phyloP scores from a whole-genome alignment of 2,888 invertebrate species.

The Belgica antarctica region DNA sequence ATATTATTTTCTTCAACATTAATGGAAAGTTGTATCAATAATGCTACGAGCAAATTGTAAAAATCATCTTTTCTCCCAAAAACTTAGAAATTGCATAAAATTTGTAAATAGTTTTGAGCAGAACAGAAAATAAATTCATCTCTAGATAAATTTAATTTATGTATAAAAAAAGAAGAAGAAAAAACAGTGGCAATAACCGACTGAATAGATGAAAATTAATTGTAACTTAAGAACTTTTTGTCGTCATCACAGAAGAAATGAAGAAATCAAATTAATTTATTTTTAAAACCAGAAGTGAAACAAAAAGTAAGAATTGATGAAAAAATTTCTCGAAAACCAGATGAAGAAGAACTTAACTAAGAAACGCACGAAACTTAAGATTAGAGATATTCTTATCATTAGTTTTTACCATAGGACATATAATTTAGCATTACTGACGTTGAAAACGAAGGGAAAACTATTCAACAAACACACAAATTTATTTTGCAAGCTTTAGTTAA shows the following conservation, averaged over 20 bases:
- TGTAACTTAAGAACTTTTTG: constrained; percentile 36
- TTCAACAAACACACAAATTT: constrained; percentile 5
- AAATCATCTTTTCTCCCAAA: no score
- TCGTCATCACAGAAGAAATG: constrained; percentile 8
- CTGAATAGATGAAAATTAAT: constrained; percentile 44
- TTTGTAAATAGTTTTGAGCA: constrained; percentile 21
- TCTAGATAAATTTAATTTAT: constrained; percentile 44
- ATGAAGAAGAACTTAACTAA: constrained; percentile 25
- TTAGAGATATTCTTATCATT: constrained; percentile 26
- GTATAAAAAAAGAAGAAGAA: constrained; percentile 41
- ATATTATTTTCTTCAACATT: no score
- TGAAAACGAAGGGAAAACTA: constrained; percentile 23
- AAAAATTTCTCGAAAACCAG: constrained; percentile 26
- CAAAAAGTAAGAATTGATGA: constrained; percentile 10
- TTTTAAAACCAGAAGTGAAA: not conserved
- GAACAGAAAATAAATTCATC: not conserved
- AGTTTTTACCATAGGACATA: constrained; percentile 17
- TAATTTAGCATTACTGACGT: constrained; percentile 4
- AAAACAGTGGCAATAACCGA: constrained; percentile 44
- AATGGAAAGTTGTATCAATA: no score
- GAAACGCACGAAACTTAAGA: constrained; percentile 38
- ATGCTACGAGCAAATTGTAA: no score
- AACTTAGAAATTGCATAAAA: no score
- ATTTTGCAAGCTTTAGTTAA: constrained; percentile 13
- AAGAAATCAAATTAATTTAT: constrained; percentile 25